A percentile compares a stretch with the other conserved stretches of the same genome.
Conservation (phyloP, 2,888 invertebrate species). For the Syrista parreyssii region DNA sequence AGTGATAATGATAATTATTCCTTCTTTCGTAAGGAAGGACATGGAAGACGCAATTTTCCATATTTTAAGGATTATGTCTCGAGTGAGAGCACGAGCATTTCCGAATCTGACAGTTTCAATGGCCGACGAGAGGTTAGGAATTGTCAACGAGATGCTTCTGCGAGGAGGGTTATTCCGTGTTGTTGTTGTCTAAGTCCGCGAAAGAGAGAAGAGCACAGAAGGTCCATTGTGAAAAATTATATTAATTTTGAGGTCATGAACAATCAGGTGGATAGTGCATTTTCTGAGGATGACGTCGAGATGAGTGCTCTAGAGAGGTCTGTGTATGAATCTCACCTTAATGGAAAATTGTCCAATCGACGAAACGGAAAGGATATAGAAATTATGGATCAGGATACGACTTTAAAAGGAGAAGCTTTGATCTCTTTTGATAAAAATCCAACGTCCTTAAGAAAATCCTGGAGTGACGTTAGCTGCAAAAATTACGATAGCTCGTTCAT, state of each 20-base stretch:
- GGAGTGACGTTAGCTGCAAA: not conserved
- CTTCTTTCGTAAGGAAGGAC: not conserved
- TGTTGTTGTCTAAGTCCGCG: not conserved
- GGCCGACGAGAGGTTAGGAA: not conserved
- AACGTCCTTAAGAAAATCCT: not conserved
- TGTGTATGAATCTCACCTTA: not conserved
- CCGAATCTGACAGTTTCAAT: not conserved
- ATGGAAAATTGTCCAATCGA: not conserved
- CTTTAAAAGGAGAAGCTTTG: not conserved
- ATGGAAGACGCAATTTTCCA: not conserved
- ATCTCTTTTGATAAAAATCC: not conserved
- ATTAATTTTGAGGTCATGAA: not conserved
- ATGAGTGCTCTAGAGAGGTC: conserved; percentile 11
- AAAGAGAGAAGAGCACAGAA: not conserved
- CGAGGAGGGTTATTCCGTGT: not conserved
- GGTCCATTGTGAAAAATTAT: not conserved
- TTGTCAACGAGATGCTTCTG: not conserved
- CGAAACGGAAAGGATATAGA: not conserved
- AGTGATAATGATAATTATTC: not conserved
- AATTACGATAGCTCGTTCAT: not conserved
- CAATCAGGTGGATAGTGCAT: not conserved
- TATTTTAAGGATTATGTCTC: not conserved
- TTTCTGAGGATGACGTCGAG: conserved; percentile 14
- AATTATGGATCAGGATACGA: not conserved
- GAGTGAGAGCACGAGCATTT: not conserved